Percentiles rank a stretch among this genome's conserved stretches.
These are phyloP conservation scores for Cheilosia impressa DNA, from an alignment of 2,888 invertebrate genomes.

Conservation along the genomic window DNA sequence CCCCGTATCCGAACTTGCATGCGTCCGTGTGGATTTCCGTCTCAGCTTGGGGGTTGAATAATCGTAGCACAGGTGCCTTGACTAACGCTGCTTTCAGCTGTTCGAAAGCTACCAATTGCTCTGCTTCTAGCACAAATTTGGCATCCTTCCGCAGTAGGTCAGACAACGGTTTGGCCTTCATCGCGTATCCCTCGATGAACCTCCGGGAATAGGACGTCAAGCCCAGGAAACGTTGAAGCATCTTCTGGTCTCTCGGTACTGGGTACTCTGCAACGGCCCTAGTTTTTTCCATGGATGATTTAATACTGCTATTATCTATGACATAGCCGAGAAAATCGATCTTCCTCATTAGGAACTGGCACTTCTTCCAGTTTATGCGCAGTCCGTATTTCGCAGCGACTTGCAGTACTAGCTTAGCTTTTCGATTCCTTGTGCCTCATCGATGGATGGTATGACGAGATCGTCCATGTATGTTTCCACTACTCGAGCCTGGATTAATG, in stretches of 20 bases:
- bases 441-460: neutral
- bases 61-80: neutral
- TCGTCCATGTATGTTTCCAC: too few species aligned
- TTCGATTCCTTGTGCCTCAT: neutral
- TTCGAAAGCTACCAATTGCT: neutral
- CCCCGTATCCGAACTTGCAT: too few species aligned
- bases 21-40: too few species aligned
- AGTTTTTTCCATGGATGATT: neutral
- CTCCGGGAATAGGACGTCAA: slow-evolving; percentile 1
- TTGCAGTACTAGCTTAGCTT: neutral
- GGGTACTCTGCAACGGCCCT: neutral
- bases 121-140: neutral
- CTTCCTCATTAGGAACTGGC: neutral
- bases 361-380: too few species aligned
- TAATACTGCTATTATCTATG: neutral
- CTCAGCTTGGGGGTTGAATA: neutral
- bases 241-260: neutral
- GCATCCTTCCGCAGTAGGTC: neutral
- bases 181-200: neutral
- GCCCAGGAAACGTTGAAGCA: neutral
- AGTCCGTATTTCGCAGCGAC: too few species aligned
- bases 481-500: too few species aligned
- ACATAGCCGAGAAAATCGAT: neutral
- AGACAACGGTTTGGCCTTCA: neutral
- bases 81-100: neutral